phyloP scores from a whole-genome alignment of 2,797 vertebrate genomes.

The Oryzias sinensis region DNA sequence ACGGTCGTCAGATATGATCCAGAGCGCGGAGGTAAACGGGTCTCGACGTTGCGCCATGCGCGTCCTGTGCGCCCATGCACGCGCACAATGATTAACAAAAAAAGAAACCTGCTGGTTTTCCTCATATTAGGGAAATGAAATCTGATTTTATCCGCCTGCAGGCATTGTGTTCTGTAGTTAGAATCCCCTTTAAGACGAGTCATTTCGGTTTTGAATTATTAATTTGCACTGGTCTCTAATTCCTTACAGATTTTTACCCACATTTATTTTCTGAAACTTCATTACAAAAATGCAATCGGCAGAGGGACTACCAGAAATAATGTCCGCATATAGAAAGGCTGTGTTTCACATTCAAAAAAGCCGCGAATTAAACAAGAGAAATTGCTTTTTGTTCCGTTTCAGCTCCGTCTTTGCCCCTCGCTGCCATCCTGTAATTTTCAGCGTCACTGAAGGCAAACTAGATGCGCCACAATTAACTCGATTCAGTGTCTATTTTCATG shows the following conservation, averaged over 20 bases:
- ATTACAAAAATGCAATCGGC: constrained; percentile 37
- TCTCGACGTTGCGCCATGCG: constrained; percentile 31
- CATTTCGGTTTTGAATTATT: no score
- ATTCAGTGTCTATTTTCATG: constrained; percentile 69
- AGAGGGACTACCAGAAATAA: constrained; percentile 32
- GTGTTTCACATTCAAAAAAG: constrained; percentile 31
- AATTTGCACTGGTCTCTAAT: no score
- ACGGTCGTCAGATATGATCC: constrained; percentile 60
- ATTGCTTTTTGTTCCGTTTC: constrained; percentile 60
- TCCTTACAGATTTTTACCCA: no score
- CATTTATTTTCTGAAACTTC: neutral
- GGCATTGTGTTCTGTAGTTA: no score
- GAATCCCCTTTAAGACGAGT: no score
- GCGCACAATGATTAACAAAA: constrained; percentile 60
- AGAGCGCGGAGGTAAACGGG: constrained; percentile 41
- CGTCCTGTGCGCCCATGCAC: constrained; percentile 37
- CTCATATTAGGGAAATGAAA: no score
- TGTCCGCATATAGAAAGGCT: constrained; percentile 30
- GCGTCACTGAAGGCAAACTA: constrained; percentile 70
- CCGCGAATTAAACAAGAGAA: constrained; percentile 57
- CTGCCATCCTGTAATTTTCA: constrained; percentile 72
- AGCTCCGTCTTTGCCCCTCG: constrained; percentile 51
- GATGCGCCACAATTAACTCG: constrained; percentile 71
- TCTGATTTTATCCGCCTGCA: no score
- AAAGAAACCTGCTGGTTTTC: no score